Conservation (phyloP, 2,113 vertebrate species). For the Eretmochelys imbricata region DNA sequence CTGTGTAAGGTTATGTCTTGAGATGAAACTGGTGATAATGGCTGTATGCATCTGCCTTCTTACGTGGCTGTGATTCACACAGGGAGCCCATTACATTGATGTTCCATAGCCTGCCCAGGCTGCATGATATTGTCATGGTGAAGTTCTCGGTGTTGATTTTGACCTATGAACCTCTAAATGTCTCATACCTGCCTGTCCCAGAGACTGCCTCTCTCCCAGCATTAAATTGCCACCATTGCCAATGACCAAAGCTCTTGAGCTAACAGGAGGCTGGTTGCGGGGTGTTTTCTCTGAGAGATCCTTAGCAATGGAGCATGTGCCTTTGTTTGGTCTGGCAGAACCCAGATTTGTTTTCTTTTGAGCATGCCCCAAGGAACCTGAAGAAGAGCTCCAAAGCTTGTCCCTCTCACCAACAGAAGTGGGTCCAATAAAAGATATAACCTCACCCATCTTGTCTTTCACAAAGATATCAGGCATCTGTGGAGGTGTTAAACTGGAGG, state of each 20-base stretch:
- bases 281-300: background rate
- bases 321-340: background rate
- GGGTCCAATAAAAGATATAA: too few species aligned
- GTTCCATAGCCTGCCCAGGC: constrained; percentile 37
- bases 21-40: constrained; percentile 26
- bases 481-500: too few species aligned
- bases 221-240: constrained; percentile 2
- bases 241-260: background rate
- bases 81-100: background rate
- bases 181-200: constrained; percentile 5
- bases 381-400: too few species aligned
- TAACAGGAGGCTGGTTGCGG: background rate
- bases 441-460: too few species aligned
- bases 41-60: background rate
- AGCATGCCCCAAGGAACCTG: background rate
- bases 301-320: constrained; percentile 24
- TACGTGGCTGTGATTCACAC: background rate
- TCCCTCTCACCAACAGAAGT: too few species aligned
- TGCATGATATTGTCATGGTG: constrained; percentile 51
- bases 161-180: constrained; percentile 22
- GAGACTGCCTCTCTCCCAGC: background rate
- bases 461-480: too few species aligned
- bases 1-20: constrained; percentile 23
- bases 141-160: constrained; percentile 50
- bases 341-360: background rate